Percentiles rank a stretch among this genome's conserved stretches.
Evolutionary conservation across 2,888 invertebrate genomes (phyloP).

Genomic region (Phyllotreta cruciferae): DNA sequence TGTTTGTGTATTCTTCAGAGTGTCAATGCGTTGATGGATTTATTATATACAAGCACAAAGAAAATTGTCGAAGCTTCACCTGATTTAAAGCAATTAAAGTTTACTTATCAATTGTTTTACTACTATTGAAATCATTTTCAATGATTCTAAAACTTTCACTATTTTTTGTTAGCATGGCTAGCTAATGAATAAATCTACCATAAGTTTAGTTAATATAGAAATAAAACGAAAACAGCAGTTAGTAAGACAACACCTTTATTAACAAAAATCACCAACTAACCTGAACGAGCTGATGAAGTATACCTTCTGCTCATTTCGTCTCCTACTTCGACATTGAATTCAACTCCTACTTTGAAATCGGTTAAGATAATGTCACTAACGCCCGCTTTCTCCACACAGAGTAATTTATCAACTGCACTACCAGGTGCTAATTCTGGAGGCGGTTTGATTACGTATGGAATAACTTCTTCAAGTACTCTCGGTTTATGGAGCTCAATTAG

Average conservation of each 20-base stretch:
- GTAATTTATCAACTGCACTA: constrained; percentile 50
- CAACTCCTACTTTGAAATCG: constrained; percentile 52
- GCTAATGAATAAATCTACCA: too few relatives aligned
- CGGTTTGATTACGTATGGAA: constrained; percentile 47
- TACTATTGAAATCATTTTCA: too few relatives aligned
- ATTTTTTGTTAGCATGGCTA: too few relatives aligned
- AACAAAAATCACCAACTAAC: constrained; percentile 44
- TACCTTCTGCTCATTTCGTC: constrained; percentile 56
- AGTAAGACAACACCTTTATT: constrained; percentile 36
- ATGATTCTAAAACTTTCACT: too few relatives aligned
- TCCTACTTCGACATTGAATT: constrained; percentile 53
- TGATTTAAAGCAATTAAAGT: too few relatives aligned
- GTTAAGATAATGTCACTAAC: constrained; percentile 47
- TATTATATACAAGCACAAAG: not conserved
- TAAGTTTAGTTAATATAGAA: not conserved
- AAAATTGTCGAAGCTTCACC: too few relatives aligned
- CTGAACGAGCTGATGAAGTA: constrained; percentile 50
- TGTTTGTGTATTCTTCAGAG: not conserved
- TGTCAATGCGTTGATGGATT: not conserved
- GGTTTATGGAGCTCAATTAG: constrained; percentile 48
- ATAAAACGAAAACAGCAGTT: constrained; percentile 24
- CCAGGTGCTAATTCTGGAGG: constrained; percentile 48
- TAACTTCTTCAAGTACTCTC: constrained; percentile 47
- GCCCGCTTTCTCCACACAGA: constrained; percentile 48
- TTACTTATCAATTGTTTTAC: too few relatives aligned